Base-by-base conservation (phyloP, 1,140 invertebrate genomes). In the Dolichoris vasculosae region DNA sequence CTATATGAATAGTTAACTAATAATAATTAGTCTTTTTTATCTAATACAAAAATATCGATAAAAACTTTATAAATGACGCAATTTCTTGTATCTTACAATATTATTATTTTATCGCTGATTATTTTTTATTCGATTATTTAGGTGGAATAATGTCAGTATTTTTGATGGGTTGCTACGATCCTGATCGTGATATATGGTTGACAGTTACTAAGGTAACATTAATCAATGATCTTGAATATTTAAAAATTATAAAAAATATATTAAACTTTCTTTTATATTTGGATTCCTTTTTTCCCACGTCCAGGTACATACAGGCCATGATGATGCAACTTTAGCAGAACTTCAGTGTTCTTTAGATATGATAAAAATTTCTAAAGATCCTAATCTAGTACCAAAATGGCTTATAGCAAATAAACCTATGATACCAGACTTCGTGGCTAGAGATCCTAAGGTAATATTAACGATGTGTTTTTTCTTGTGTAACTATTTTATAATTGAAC, bases 91-190 rank as follows among this genome's bases (percentile, higher is more conserved):
- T 46, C 9, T 9, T 69, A 69, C 30, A 69, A 69, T 69, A 35
- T 35, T 64, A 69, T 59, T 59, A 71, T 71, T 71, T 69, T 6
- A 35, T 75, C 35, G n/a, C 1, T 75, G 26, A 75, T 46, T 75
- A 46, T 32, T 30, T 75, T 48, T 67, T 30, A 55, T 46, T 59
- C 7, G 75, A 46, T 87, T 43, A 88, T 87, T 82, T 79, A 96
- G 95, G 98, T 86, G 98, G 98, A 4, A 96, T 98, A 92, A 97
- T 98, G 95, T 98, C 97, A 26, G 95, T 98, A 64, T 99, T 99
- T 91, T 93, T 99, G 23, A 98, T 99, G 97, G 98, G 98, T 0
- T 98, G 97, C 89, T 96, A 96, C 85, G 96, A 98, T 91, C 93
- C 93, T 40, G 90, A 90, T 0, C 94, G 91, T n/a, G 93, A 95